Evolutionary conservation across 2,797 vertebrate species (phyloP), one percentile per base, ranked within the genome.

Genomic region (Pipistrellus pygmaeus): DNA sequence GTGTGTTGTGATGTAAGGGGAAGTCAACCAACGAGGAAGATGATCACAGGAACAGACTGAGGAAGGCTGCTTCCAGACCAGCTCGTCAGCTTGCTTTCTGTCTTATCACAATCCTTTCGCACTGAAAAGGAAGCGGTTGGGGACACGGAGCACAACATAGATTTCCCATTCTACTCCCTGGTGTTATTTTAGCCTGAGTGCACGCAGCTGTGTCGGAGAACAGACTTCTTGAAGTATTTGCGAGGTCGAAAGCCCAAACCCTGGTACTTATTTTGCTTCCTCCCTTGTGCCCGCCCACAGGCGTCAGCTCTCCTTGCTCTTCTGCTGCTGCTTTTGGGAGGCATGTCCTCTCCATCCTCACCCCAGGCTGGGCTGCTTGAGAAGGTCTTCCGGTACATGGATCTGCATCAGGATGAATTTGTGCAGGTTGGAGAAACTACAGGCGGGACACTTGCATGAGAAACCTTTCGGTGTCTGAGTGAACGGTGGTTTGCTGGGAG

Each of bases 341-440:
- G n/a, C 11, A 97, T 97, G 96, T 66, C 95, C 46, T 95, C 96
- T 5, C 85, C 78, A 0, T 44, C 77, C 13, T 20, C 90, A 0
- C 55, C 32, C 0, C 48, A 83, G 27, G 75, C 93, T 0, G 41
- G 7, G 0, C 0, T 84, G 25, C 72, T 98, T 60, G 91, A 71
- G 2, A 82, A 95, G 91, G 77, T 98, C 72, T 98, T 98, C 94
- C 95, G 53, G 60, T 96, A 98, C 81, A 97, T 98, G 46, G 98
- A 98, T 27, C 87, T 27, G 9, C 98, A 98, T 69, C 98, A 98
- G 96, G 95, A 95, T 27, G 96, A 97, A 9, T 98, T 98, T 15
- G 97, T 98, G 5, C 6, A 98, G 98, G 98, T 98, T 97, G 68
- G 97, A 81, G 17, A 15, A 6, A 4, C 5, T 2, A 0, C 1